A percentile compares a stretch with the other conserved stretches of the same genome.
These are phyloP conservation scores for Danionella dracula DNA, from an alignment of 2,797 vertebrate species.

Conservation along the genomic window DNA sequence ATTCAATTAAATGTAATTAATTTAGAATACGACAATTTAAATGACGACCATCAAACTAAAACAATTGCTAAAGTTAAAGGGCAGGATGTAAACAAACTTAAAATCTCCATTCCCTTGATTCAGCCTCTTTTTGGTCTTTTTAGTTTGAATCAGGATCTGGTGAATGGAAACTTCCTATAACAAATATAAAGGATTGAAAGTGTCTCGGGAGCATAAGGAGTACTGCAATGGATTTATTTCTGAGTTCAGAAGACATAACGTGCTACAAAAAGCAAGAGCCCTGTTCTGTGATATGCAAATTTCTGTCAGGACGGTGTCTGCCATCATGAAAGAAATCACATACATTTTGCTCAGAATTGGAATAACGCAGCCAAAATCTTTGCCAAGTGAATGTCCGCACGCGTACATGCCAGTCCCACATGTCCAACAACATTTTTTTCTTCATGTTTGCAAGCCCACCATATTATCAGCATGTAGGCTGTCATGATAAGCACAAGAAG, in stretches of 20 bases:
- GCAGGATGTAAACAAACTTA: too few species aligned
- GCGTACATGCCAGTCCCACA: conserved; percentile 62
- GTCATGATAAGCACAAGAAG: conserved; percentile 75
- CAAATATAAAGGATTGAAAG: too few species aligned
- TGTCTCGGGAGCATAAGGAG: conserved; percentile 79
- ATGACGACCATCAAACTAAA: too few species aligned
- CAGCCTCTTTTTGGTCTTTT: too few species aligned
- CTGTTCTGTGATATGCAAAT: conserved; percentile 63
- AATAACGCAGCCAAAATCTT: conserved; percentile 82
- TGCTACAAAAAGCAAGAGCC: conserved; percentile 86
- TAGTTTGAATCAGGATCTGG: too few species aligned
- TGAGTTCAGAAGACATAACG: conserved; percentile 86
- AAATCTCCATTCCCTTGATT: too few species aligned
- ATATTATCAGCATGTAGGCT: conserved; percentile 77
- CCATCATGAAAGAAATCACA: conserved; percentile 74
- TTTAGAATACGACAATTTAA: too few species aligned
- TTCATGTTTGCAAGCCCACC: conserved; percentile 80
- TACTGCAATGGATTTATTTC: conserved; percentile 87
- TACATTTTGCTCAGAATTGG: too few species aligned
- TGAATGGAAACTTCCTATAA: too few species aligned
- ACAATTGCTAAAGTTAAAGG: too few species aligned
- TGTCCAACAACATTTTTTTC: conserved; percentile 67
- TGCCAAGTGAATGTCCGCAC: conserved; percentile 83
- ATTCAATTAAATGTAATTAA: too few species aligned
- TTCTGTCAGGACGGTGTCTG: conserved; percentile 59